Conservation (phyloP, 2,797 vertebrate genomes). For the Selene dorsalis region DNA sequence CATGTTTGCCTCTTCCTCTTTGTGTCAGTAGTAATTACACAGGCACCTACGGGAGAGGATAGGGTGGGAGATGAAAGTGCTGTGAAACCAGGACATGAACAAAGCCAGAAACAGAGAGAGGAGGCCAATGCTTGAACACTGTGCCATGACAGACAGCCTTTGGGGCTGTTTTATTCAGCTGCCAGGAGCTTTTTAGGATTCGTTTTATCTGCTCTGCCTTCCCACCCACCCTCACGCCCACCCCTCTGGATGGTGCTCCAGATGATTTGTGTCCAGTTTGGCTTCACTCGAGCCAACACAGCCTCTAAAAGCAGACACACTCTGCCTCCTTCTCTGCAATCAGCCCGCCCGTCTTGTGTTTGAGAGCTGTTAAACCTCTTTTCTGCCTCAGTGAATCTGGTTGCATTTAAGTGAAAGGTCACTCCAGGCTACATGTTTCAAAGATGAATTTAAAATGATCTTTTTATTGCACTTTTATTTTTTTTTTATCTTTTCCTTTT, state of each 20-base stretch:
- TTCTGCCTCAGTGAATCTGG: constrained; percentile 58
- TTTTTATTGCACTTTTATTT: constrained; percentile 8
- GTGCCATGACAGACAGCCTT: constrained; percentile 80
- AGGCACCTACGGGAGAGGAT: constrained; percentile 65
- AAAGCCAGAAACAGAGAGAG: constrained; percentile 75
- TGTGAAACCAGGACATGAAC: constrained; percentile 77
- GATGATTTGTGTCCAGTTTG: constrained; percentile 82
- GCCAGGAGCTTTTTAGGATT: constrained; percentile 83
- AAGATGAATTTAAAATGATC: constrained; percentile 42
- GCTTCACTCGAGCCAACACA: constrained; percentile 72
- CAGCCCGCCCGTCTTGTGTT: constrained; percentile 61
- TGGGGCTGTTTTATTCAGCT: constrained; percentile 79
- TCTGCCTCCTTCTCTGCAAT: constrained; percentile 67
- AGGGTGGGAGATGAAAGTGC: constrained; percentile 77
- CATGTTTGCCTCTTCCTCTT: constrained; percentile 69
- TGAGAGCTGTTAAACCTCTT: constrained; percentile 68
- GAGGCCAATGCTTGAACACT: constrained; percentile 75
- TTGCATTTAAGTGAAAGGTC: constrained; percentile 50
- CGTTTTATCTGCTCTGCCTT: constrained; percentile 81
- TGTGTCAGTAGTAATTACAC: constrained; percentile 73
- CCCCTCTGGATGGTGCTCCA: constrained; percentile 76
- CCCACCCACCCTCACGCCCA: constrained; percentile 69
- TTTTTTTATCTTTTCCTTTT: constrained; percentile 26
- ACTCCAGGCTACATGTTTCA: constrained; percentile 41
- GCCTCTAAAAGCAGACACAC: constrained; percentile 71